phyloP scores from a whole-genome alignment of 2,888 invertebrate species.

The Agrenia bidenticulata region DNA sequence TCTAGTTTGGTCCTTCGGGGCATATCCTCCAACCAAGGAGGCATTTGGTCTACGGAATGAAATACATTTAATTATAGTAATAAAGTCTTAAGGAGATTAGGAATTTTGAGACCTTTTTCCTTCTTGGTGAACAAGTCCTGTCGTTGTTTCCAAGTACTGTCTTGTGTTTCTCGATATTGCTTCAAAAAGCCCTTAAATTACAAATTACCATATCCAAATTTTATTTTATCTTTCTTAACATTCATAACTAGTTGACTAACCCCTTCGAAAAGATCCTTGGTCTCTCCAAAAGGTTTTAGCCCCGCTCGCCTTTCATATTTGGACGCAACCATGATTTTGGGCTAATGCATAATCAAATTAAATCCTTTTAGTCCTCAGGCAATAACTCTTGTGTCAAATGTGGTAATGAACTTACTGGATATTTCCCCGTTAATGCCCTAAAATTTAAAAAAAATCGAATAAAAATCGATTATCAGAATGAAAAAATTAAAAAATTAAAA shows the following conservation, averaged over 20 bases:
- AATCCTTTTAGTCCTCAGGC: neutral
- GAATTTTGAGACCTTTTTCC: constrained; percentile 17
- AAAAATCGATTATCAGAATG: neutral
- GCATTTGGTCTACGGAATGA: constrained; percentile 9
- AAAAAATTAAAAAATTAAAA: constrained; percentile 11
- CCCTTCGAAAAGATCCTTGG: constrained; percentile 34
- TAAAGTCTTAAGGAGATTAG: neutral
- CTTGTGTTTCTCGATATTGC: constrained; percentile 12
- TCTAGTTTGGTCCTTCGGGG: constrained; percentile 28
- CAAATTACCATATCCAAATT: neutral
- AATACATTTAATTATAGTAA: neutral
- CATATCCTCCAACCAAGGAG: constrained; percentile 40
- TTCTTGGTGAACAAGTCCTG: constrained; percentile 37
- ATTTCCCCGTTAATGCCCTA: constrained; percentile 31
- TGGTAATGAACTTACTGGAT: constrained; percentile 25
- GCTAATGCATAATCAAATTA: constrained; percentile 8
- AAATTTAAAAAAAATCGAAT: constrained; percentile 8
- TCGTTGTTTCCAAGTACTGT: constrained; percentile 27
- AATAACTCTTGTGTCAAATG: neutral
- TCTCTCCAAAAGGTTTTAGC: constrained; percentile 35
- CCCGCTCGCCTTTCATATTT: constrained; percentile 32
- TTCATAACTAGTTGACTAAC: constrained; percentile 3
- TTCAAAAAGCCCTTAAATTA: constrained; percentile 27
- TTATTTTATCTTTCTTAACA: neutral
- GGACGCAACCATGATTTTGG: constrained; percentile 33